phyloP scores from a whole-genome alignment of 2,113 vertebrate genomes.

The Sprattus sprattus region DNA sequence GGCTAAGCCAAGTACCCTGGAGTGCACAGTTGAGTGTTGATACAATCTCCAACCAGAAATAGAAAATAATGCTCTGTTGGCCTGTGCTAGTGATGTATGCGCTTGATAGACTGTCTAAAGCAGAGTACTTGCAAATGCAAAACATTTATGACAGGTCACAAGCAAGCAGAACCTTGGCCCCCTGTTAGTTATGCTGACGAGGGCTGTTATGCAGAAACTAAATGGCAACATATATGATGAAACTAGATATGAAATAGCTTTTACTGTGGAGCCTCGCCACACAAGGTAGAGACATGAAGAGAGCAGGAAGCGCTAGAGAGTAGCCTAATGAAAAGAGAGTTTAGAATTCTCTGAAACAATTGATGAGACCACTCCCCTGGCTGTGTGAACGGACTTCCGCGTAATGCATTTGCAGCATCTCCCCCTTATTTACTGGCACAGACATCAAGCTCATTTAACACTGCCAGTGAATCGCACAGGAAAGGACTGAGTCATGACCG shows the following conservation, averaged over 20 bases:
- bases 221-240: not conserved
- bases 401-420: conserved; percentile 5
- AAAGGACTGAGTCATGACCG: not conserved
- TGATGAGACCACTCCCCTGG: not conserved
- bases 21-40: not conserved
- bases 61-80: not conserved
- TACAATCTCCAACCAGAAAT: not conserved
- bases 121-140: not conserved
- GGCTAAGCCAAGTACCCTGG: not conserved
- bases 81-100: not conserved
- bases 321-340: conserved; percentile 5
- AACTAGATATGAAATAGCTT: not conserved
- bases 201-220: not conserved
- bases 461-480: not conserved
- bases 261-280: not conserved
- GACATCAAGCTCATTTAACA: conserved; percentile 3
- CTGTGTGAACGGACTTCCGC: not conserved
- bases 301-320: not conserved
- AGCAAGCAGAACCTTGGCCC: not conserved
- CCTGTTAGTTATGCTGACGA: not conserved
- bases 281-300: not conserved
- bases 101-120: not conserved
- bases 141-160: not conserved
- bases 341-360: not conserved
- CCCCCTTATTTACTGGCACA: not conserved